Evolutionary conservation across 2,888 invertebrate genomes (phyloP).

Genomic region (Agrochola circellaris): DNA sequence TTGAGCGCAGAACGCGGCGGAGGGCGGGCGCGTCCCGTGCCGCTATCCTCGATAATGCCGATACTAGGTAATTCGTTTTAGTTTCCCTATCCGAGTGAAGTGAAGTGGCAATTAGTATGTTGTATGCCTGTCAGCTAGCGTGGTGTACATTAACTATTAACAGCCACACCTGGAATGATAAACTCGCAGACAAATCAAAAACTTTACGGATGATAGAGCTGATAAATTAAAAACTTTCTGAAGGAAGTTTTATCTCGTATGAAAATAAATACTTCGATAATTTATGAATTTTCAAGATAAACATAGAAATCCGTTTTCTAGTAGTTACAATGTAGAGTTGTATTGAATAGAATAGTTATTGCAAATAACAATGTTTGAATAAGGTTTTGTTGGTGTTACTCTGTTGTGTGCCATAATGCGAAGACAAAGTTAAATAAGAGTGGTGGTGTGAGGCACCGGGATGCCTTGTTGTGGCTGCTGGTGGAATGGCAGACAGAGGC

Average conservation of each 20-base stretch:
- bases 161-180: constrained; percentile 21
- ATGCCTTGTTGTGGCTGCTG: constrained; percentile 90
- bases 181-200: constrained; percentile 56
- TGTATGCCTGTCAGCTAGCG: constrained; percentile 50
- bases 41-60: constrained; percentile 63
- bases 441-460: constrained; percentile 65
- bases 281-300: constrained; percentile 50
- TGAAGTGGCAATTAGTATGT: constrained; percentile 67
- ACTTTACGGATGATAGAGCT: constrained; percentile 57
- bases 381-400: constrained; percentile 48
- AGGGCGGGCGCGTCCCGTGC: constrained; percentile 75
- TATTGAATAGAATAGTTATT: constrained; percentile 32
- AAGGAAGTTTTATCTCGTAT: constrained; percentile 62
- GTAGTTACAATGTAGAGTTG: constrained; percentile 29
- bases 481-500: constrained; percentile 89
- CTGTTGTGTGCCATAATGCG: constrained; percentile 47
- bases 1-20: constrained; percentile 83
- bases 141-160: constrained; percentile 41
- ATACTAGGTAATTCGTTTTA: constrained; percentile 65
- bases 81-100: constrained; percentile 68
- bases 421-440: constrained; percentile 50
- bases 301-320: constrained; percentile 25
- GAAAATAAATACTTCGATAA: constrained; percentile 59
- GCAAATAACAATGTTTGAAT: constrained; percentile 46
- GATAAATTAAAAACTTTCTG: constrained; percentile 67